Conservation (phyloP, 1,140 invertebrate species). For the Trachymyrmex septentrionalis region DNA sequence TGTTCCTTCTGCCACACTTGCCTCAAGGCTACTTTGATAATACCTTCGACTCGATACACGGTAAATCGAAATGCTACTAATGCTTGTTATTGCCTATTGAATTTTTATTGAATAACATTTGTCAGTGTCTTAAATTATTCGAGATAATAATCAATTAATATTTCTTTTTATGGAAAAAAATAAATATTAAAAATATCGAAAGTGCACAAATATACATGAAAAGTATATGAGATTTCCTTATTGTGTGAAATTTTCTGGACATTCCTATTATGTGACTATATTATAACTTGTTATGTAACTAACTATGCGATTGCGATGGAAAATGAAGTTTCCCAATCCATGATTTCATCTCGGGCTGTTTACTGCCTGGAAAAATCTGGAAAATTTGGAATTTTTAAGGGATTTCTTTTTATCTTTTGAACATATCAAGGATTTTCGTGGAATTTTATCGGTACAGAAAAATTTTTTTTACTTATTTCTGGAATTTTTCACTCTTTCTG, state of each 20-base stretch:
- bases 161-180: not conserved
- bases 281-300: not conserved
- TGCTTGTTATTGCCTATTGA: not conserved
- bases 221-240: not conserved
- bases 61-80: constrained; percentile 20
- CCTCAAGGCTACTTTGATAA: constrained; percentile 72
- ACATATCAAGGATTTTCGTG: too few species aligned
- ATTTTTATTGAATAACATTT: not conserved
- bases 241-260: too few species aligned
- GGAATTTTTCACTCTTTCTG: too few species aligned
- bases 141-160: not conserved
- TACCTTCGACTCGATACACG: constrained; percentile 47
- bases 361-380: too few species aligned
- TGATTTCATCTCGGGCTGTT: too few species aligned
- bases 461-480: too few species aligned
- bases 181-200: not conserved
- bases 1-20: constrained; percentile 39
- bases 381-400: too few species aligned
- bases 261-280: not conserved
- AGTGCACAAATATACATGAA: not conserved
- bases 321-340: not conserved
- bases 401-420: too few species aligned
- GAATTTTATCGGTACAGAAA: too few species aligned
- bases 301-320: not conserved
- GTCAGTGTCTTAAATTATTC: not conserved